Evolutionary conservation across 2,797 vertebrate species (phyloP).

Genomic region (Odontamblyopus rebecca): DNA sequence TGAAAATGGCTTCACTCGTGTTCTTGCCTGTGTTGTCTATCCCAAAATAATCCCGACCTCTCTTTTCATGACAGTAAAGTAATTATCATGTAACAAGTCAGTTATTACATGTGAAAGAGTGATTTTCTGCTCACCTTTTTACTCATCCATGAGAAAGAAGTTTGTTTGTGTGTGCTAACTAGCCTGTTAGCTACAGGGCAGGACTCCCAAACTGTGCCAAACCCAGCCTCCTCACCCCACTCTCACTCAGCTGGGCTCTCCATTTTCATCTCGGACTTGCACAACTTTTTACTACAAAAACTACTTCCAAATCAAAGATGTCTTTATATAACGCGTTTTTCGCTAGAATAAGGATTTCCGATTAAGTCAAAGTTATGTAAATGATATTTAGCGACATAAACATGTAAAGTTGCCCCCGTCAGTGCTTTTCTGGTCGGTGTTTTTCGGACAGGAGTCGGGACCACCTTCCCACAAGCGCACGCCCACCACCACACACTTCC

Average conservation of each 20-base stretch:
- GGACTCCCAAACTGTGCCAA: constrained; percentile 65
- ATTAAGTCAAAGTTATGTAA: not conserved
- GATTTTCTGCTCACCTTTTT: constrained; percentile 54
- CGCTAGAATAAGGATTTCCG: not conserved
- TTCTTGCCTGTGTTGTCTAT: constrained; percentile 35
- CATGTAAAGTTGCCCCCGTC: constrained; percentile 19
- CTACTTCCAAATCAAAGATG: not conserved
- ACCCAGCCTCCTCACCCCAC: constrained; percentile 79
- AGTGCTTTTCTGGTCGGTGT: constrained; percentile 58
- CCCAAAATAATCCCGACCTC: not conserved
- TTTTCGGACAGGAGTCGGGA: constrained; percentile 65
- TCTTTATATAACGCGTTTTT: not conserved
- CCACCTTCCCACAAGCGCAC: constrained; percentile 56
- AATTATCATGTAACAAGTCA: not conserved
- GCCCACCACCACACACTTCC: constrained; percentile 3
- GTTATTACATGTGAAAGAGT: not conserved
- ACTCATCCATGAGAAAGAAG: constrained; percentile 32
- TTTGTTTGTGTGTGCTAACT: constrained; percentile 49
- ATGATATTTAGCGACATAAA: constrained; percentile 4
- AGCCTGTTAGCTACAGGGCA: constrained; percentile 66
- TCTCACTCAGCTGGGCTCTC: constrained; percentile 78
- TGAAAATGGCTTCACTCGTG: constrained; percentile 38
- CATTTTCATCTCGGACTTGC: constrained; percentile 70
- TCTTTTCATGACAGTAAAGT: not conserved
- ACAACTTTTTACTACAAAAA: constrained; percentile 58